phyloP scores from a whole-genome alignment of 2,113 vertebrate species.

The Carassius auratus region DNA sequence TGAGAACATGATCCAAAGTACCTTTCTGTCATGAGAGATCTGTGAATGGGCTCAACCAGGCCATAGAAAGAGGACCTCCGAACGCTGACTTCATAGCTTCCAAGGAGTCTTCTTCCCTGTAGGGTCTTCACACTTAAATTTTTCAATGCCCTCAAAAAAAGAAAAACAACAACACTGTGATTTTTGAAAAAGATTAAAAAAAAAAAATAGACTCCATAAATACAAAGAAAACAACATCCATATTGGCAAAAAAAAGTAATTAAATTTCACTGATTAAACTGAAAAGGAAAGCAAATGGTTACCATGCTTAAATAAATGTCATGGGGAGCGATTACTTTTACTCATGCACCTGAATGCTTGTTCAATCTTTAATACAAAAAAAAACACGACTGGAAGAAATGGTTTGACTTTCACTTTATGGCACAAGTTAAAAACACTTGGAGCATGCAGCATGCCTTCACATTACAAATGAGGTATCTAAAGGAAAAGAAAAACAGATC shows the following conservation, averaged over 20 bases:
- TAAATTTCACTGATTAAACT: constrained; percentile 30
- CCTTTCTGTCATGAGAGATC: constrained; percentile 69
- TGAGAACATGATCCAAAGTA: background rate
- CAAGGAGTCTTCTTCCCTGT: constrained; percentile 82
- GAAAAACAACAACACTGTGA: constrained; percentile 37
- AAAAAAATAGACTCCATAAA: background rate
- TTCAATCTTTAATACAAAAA: background rate
- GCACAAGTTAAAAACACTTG: constrained; percentile 19
- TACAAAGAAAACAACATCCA: constrained; percentile 4
- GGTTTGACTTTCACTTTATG: constrained; percentile 8
- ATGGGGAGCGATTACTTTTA: background rate
- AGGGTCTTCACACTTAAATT: constrained; percentile 86
- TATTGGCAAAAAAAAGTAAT: constrained; percentile 1
- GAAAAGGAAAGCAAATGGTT: constrained; percentile 47
- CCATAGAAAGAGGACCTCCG: constrained; percentile 80
- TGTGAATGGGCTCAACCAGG: constrained; percentile 89
- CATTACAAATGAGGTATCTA: constrained; percentile 5
- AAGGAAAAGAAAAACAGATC: background rate
- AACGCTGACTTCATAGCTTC: constrained; percentile 82
- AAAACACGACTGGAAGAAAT: constrained; percentile 19
- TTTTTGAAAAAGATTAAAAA: background rate
- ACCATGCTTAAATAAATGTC: background rate
- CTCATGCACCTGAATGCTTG: constrained; percentile 21
- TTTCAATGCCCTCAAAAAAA: constrained; percentile 88
- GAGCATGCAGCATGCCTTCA: constrained; percentile 55